phyloP scores from a whole-genome alignment of 2,888 invertebrate species.

The Eutolmus rufibarbis region DNA sequence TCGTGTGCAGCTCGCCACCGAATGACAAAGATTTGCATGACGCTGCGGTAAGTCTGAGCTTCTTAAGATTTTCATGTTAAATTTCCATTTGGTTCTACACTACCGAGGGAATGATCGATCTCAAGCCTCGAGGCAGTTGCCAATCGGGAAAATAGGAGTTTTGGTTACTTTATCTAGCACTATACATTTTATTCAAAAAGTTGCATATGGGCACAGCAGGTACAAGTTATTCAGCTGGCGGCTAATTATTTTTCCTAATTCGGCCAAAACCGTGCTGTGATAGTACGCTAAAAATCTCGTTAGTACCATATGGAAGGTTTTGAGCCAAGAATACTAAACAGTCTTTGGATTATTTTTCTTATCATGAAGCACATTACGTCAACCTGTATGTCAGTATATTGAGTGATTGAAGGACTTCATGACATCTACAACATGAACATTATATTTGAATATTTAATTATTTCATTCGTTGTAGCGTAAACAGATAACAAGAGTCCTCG shows the following conservation, averaged over 20 bases:
- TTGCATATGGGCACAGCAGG: neutral
- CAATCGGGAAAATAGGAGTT: neutral
- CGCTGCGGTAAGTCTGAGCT: neutral
- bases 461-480: too few relatives aligned
- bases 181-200: neutral
- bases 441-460: too few relatives aligned
- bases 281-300: neutral
- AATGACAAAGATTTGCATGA: neutral
- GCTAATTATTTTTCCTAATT: conserved; percentile 3
- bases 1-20: neutral
- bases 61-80: neutral
- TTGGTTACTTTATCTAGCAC: neutral
- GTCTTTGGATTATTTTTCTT: neutral
- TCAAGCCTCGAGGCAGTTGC: neutral
- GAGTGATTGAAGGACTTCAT: conserved; percentile 20
- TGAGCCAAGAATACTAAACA: neutral
- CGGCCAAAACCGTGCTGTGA: neutral
- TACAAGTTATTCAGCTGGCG: neutral
- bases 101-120: neutral
- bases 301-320: neutral
- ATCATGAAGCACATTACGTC: conserved; percentile 2
- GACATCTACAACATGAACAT: neutral
- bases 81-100: neutral
- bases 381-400: neutral
- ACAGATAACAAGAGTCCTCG: too few relatives aligned